Percentiles rank a stretch among this genome's conserved stretches.
These are phyloP conservation scores for Felis catus DNA, from an alignment of 2,113 vertebrate species.

Conservation along the genomic window DNA sequence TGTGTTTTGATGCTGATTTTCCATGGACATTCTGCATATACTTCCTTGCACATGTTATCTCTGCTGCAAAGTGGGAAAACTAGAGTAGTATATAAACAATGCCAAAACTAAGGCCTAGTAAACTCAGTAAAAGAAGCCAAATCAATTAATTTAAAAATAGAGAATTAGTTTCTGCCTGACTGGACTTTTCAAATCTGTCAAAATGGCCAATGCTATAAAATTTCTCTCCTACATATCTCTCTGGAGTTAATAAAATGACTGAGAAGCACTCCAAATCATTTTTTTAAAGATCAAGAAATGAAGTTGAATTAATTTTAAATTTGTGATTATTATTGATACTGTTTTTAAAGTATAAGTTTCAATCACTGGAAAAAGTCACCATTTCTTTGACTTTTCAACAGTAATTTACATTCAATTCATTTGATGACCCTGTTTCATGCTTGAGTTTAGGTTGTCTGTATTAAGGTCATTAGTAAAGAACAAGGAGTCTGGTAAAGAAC, in stretches of 20 bases:
- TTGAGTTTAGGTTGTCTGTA: background rate
- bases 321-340: background rate
- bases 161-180: background rate
- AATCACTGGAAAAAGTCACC: background rate
- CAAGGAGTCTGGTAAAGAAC: background rate
- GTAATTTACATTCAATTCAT: background rate
- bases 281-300: background rate
- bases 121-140: background rate
- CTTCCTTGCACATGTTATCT: background rate
- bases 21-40: background rate
- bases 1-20: background rate
- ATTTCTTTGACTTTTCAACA: slow-evolving; percentile 3
- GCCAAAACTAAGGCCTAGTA: background rate
- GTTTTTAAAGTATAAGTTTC: background rate
- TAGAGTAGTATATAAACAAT: background rate
- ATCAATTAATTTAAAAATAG: background rate
- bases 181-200: background rate
- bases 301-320: background rate
- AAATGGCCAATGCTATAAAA: background rate
- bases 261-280: background rate
- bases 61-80: background rate
- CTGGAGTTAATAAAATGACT: background rate
- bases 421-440: background rate
- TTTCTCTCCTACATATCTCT: background rate
- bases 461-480: background rate